A percentile compares a stretch with the other conserved stretches of the same genome.
Evolutionary conservation across 2,888 invertebrate genomes (phyloP).

Genomic region (Stenichneumon culpator): DNA sequence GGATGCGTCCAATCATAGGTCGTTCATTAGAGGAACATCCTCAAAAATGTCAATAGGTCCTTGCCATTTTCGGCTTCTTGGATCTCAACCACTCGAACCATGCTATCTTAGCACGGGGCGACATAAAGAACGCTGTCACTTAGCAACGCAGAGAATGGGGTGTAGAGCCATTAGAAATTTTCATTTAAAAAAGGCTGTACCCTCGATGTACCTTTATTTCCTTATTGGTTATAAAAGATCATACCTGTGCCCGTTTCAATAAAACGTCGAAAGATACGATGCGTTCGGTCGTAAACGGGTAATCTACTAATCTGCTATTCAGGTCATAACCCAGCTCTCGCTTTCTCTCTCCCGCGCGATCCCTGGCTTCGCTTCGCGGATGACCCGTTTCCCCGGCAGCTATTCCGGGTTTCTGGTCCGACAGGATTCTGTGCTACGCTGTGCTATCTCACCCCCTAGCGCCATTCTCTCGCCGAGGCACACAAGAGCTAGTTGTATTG

Average conservation of each 20-base stretch:
- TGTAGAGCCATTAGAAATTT: slow-evolving; percentile 36
- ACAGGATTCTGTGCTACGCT: slow-evolving; percentile 49
- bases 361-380: slow-evolving; percentile 41
- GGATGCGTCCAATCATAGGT: no score
- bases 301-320: slow-evolving; percentile 81
- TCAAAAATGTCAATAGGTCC: slow-evolving; percentile 80
- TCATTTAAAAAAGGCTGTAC: slow-evolving; percentile 52
- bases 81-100: slow-evolving; percentile 42
- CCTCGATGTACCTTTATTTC: slow-evolving; percentile 70
- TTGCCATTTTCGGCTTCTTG: slow-evolving; percentile 52
- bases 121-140: slow-evolving; percentile 68
- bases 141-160: slow-evolving; percentile 68
- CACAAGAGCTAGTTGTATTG: slow-evolving; percentile 34
- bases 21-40: slow-evolving; percentile 50
- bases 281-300: slow-evolving; percentile 77
- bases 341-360: not conserved
- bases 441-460: slow-evolving; percentile 23
- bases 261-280: slow-evolving; percentile 72
- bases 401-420: slow-evolving; percentile 73
- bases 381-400: slow-evolving; percentile 75
- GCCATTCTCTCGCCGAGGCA: not conserved
- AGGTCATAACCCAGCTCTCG: slow-evolving; percentile 76
- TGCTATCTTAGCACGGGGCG: slow-evolving; percentile 63
- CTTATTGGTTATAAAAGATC: slow-evolving; percentile 63
- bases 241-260: slow-evolving; percentile 73